Evolutionary conservation across 2,888 invertebrate genomes (phyloP).

Genomic region (Pocota personata): DNA sequence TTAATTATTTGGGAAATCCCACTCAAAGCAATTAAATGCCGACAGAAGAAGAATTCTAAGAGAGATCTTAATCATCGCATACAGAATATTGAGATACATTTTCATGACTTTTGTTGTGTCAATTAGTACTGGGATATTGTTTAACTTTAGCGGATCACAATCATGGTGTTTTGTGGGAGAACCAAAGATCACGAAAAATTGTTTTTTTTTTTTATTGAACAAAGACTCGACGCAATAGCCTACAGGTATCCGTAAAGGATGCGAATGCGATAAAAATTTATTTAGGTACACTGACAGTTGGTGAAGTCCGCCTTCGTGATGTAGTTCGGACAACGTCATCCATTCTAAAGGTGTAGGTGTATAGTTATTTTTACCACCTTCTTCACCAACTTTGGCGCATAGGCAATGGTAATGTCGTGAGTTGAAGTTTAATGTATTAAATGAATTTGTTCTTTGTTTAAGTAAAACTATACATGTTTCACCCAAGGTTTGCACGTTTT

Average conservation of each 20-base stretch:
- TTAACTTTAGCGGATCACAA: slow-evolving; percentile 1
- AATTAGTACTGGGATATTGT: slow-evolving; percentile 45
- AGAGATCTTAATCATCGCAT: slow-evolving; percentile 41
- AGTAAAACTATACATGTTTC: slow-evolving; percentile 10
- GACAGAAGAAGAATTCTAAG: slow-evolving; percentile 8
- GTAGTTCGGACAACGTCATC: slow-evolving; percentile 33
- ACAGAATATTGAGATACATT: slow-evolving; percentile 10
- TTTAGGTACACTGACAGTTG: slow-evolving; percentile 29
- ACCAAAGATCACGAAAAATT: slow-evolving; percentile 10
- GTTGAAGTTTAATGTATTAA: slow-evolving; percentile 39
- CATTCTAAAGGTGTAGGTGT: slow-evolving; percentile 32
- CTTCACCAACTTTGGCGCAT: slow-evolving; percentile 19
- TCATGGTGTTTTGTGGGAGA: background rate
- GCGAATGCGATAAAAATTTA: slow-evolving; percentile 16
- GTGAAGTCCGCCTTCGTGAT: slow-evolving; percentile 36
- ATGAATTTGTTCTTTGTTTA: slow-evolving; percentile 43
- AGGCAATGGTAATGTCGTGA: slow-evolving; percentile 49
- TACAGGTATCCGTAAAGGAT: too few species aligned
- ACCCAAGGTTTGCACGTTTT: slow-evolving; percentile 49
- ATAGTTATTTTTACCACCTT: slow-evolving; percentile 3
- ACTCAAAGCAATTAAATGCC: slow-evolving; percentile 26
- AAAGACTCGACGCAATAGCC: slow-evolving; percentile 38
- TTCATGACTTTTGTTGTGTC: slow-evolving; percentile 28
- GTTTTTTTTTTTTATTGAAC: too few species aligned
- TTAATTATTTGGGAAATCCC: slow-evolving; percentile 38